phyloP scores from a whole-genome alignment of 2,888 invertebrate species.

The Melinaea menophilus region DNA sequence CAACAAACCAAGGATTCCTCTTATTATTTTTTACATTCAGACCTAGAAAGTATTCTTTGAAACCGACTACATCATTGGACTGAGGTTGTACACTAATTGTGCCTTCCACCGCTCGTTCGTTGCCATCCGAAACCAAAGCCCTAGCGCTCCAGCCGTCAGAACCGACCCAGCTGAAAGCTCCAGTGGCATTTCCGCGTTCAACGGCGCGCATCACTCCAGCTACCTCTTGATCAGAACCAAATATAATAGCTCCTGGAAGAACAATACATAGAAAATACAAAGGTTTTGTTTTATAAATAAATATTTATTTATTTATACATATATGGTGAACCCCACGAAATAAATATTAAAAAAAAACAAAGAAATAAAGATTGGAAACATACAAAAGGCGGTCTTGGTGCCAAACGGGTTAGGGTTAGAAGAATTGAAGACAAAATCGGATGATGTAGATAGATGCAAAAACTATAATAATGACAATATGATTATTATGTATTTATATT shows the following conservation, averaged over 20 bases:
- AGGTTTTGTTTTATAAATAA: not conserved
- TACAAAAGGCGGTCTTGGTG: no score
- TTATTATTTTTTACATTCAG: slow-evolving; percentile 91
- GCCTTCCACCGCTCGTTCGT: slow-evolving; percentile 88
- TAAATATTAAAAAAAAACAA: no score
- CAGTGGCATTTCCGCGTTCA: slow-evolving; percentile 87
- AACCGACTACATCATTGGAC: slow-evolving; percentile 92
- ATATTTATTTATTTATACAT: no score
- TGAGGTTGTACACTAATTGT: slow-evolving; percentile 96
- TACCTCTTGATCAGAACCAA: slow-evolving; percentile 97
- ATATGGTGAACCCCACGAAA: no score
- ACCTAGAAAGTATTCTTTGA: slow-evolving; percentile 90
- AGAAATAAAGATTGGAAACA: no score
- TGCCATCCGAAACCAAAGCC: slow-evolving; percentile 89
- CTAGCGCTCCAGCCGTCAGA: slow-evolving; percentile 98
- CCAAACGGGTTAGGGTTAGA: no score
- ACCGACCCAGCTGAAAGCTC: slow-evolving; percentile 96
- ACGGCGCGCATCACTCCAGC: no score
- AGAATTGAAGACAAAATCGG: no score
- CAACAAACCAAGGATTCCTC: slow-evolving; percentile 97
- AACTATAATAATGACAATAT: no score
- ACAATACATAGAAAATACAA: not conserved
- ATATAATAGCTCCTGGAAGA: slow-evolving; percentile 91
- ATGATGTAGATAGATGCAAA: no score
- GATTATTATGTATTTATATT: no score